Evolutionary conservation across 2,888 invertebrate species (phyloP).

Genomic region (Eristalis tenax): DNA sequence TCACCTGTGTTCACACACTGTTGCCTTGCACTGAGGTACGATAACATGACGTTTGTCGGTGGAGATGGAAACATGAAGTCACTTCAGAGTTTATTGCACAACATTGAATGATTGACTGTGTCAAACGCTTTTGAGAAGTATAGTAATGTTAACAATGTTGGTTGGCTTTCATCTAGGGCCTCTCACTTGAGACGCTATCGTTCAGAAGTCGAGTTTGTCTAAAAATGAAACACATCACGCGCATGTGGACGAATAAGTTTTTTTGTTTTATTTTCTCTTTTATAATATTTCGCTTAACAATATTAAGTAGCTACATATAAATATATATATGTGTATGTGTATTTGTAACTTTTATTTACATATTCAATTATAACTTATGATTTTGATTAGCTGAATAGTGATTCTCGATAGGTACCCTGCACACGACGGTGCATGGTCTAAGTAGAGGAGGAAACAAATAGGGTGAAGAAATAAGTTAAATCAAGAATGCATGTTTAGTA

Average conservation of each 20-base stretch:
- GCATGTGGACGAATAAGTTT: slow-evolving; percentile 69
- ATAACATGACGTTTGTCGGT: too few species aligned
- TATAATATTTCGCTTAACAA: slow-evolving; percentile 69
- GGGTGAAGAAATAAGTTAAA: slow-evolving; percentile 66
- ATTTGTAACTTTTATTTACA: slow-evolving; percentile 69
- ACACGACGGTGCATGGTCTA: slow-evolving; percentile 34
- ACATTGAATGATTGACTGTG: too few species aligned
- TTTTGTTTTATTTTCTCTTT: slow-evolving; percentile 61
- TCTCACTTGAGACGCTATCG: too few species aligned
- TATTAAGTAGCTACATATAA: slow-evolving; percentile 71
- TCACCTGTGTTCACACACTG: too few species aligned
- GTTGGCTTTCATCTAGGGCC: too few species aligned
- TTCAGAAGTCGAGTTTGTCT: neutral
- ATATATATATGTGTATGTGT: slow-evolving; percentile 68
- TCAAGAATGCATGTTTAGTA: slow-evolving; percentile 49
- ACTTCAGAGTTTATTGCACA: too few species aligned
- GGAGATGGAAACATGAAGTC: too few species aligned
- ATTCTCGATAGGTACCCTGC: slow-evolving; percentile 47
- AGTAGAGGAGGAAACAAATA: slow-evolving; percentile 12
- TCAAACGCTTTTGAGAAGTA: too few species aligned
- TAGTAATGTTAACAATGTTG: too few species aligned
- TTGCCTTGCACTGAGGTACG: too few species aligned
- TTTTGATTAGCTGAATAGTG: slow-evolving; percentile 71
- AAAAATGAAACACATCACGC: slow-evolving; percentile 30
- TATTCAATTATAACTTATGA: slow-evolving; percentile 62